phyloP scores from a whole-genome alignment of 2,113 vertebrate genomes.

The Nibea albiflora region DNA sequence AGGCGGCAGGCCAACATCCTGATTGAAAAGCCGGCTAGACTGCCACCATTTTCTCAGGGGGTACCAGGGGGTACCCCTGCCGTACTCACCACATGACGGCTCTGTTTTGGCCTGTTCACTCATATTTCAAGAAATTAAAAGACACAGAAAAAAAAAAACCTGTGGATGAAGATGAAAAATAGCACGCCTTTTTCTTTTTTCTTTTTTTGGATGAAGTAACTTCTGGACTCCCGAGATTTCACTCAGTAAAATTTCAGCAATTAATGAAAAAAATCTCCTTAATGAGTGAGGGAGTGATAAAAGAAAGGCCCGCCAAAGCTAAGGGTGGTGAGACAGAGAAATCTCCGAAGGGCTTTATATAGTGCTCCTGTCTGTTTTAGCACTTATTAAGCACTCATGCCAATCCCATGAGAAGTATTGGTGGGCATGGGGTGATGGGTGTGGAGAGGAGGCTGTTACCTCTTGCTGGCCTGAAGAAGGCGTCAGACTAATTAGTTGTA shows the following conservation, averaged over 20 bases:
- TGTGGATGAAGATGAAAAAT: background rate
- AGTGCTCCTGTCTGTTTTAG: slow-evolving; percentile 55
- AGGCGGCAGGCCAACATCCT: slow-evolving; percentile 74
- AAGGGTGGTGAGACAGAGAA: slow-evolving; percentile 30
- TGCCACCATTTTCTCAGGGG: slow-evolving; percentile 71
- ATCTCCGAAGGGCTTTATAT: slow-evolving; percentile 75
- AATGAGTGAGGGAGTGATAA: slow-evolving; percentile 33
- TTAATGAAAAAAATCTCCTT: slow-evolving; percentile 37
- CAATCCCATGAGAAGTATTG: slow-evolving; percentile 70
- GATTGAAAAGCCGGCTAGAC: slow-evolving; percentile 66
- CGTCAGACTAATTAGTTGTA: slow-evolving; percentile 80
- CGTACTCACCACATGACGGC: slow-evolving; percentile 32
- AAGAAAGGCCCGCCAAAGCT: slow-evolving; percentile 28
- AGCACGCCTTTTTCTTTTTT: background rate
- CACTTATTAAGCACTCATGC: slow-evolving; percentile 73
- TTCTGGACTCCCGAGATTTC: background rate
- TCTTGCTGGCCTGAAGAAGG: slow-evolving; percentile 52
- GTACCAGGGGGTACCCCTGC: slow-evolving; percentile 50
- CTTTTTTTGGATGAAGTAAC: slow-evolving; percentile 9
- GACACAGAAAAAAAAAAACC: background rate
- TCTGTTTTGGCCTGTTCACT: slow-evolving; percentile 56
- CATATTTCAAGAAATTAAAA: slow-evolving; percentile 51
- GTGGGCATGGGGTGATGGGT: slow-evolving; percentile 73
- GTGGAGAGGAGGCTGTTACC: slow-evolving; percentile 52
- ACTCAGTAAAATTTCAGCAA: slow-evolving; percentile 18